Evolutionary conservation across 2,888 invertebrate genomes (phyloP).

Genomic region (Leptothorax acervorum): DNA sequence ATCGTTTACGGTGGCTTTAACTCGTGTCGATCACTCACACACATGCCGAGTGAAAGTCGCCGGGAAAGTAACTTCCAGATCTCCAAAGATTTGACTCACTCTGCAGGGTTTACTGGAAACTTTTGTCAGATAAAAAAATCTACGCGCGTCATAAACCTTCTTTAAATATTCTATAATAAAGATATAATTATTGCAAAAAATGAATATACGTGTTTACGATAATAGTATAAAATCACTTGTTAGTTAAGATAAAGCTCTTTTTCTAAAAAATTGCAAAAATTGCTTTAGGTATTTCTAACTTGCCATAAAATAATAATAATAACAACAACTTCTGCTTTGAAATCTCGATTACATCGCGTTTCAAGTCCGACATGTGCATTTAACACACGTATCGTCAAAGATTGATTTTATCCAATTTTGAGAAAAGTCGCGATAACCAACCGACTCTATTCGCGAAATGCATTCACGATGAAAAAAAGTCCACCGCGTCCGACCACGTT

Average conservation of each 20-base stretch:
- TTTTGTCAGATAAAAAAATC: background rate
- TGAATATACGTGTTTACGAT: background rate
- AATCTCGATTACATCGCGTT: background rate
- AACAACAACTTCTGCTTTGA: background rate
- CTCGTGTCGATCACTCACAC: background rate
- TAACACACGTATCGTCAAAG: background rate
- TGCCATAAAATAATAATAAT: slow-evolving; percentile 7
- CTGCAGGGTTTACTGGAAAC: background rate
- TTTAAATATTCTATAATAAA: background rate
- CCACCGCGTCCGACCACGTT: slow-evolving; percentile 10
- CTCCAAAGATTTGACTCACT: slow-evolving; percentile 34
- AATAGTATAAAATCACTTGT: background rate
- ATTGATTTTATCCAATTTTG: slow-evolving; percentile 26
- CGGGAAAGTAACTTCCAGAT: slow-evolving; percentile 60
- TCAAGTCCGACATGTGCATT: background rate
- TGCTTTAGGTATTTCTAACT: background rate
- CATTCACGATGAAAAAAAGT: slow-evolving; percentile 17
- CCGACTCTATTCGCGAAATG: background rate
- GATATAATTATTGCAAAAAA: background rate
- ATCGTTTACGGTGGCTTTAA: background rate
- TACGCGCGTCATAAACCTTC: background rate
- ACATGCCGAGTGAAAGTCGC: slow-evolving; percentile 8
- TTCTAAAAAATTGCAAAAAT: background rate
- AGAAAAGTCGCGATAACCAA: slow-evolving; percentile 25
- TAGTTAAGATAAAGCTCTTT: background rate